Evolutionary conservation across 2,888 invertebrate species (phyloP).

Genomic region (Cerastoderma edule): DNA sequence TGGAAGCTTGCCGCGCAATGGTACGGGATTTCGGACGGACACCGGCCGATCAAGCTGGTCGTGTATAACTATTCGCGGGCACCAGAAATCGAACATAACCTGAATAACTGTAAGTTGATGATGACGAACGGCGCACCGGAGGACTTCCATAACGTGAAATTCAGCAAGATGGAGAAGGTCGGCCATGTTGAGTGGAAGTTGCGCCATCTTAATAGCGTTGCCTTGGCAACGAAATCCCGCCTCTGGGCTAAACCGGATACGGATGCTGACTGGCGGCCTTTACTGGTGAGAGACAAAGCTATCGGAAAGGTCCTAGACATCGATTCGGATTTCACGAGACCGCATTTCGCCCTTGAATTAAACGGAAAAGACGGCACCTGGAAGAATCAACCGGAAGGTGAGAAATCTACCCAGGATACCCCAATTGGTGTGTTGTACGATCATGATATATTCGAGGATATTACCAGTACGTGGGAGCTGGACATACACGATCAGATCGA

Average conservation of each 20-base stretch:
- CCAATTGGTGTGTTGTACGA: constrained; percentile 73
- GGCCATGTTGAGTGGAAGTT: constrained; percentile 79
- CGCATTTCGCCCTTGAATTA: constrained; percentile 74
- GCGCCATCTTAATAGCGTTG: constrained; percentile 73
- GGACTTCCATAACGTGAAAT: constrained; percentile 78
- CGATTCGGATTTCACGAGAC: constrained; percentile 79
- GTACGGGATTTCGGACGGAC: constrained; percentile 80
- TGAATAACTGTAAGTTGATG: constrained; percentile 79
- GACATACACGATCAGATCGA: constrained; percentile 81
- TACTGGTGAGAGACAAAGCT: constrained; percentile 74
- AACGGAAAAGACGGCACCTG: constrained; percentile 66
- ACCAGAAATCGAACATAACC: constrained; percentile 80
- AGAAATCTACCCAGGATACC: constrained; percentile 59
- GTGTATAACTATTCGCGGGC: constrained; percentile 76
- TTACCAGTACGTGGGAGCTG: constrained; percentile 77
- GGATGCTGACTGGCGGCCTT: constrained; percentile 77
- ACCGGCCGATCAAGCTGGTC: constrained; percentile 77
- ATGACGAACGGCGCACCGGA: constrained; percentile 71
- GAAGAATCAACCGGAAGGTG: constrained; percentile 70
- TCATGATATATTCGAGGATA: constrained; percentile 77
- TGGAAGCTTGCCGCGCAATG: constrained; percentile 78
- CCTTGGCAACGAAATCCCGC: constrained; percentile 64
- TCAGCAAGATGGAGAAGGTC: constrained; percentile 80
- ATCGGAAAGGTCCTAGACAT: constrained; percentile 76
- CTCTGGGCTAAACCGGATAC: constrained; percentile 78